A percentile compares a stretch with the other conserved stretches of the same genome.
Conservation (phyloP, 2,888 invertebrate genomes). For the Poecilus cupreus region DNA sequence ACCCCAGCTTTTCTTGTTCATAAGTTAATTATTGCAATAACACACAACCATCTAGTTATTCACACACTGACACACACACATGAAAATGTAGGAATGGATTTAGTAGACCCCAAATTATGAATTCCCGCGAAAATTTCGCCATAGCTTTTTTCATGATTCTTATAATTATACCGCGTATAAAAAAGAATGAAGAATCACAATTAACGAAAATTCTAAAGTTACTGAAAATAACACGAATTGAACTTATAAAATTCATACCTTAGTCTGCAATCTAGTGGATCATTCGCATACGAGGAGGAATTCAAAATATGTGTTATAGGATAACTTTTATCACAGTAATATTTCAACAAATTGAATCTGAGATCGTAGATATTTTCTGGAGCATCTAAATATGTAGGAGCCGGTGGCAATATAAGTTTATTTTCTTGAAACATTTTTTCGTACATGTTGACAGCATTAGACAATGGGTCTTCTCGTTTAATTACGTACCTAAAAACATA, state of each 20-base stretch:
- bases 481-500: conserved; percentile 78
- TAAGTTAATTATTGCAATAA: no score
- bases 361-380: conserved; percentile 77
- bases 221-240: no score
- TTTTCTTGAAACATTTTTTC: conserved; percentile 77
- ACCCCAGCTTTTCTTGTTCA: no score
- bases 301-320: conserved; percentile 81
- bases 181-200: no score
- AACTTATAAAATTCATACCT: conserved; percentile 78
- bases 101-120: no score
- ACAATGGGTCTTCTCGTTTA: conserved; percentile 81
- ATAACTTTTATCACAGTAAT: conserved; percentile 81
- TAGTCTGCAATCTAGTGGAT: conserved; percentile 88
- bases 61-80: no score
- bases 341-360: conserved; percentile 87
- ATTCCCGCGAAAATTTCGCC: no score
- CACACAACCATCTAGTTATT: no score
- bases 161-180: no score
- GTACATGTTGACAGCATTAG: conserved; percentile 83
- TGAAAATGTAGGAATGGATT: no score
- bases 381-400: conserved; percentile 67
- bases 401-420: conserved; percentile 69
- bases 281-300: conserved; percentile 85
- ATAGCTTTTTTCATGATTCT: no score
- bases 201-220: no score